Evolutionary conservation across 2,113 vertebrate genomes (phyloP).

Genomic region (Lophura nycthemera): DNA sequence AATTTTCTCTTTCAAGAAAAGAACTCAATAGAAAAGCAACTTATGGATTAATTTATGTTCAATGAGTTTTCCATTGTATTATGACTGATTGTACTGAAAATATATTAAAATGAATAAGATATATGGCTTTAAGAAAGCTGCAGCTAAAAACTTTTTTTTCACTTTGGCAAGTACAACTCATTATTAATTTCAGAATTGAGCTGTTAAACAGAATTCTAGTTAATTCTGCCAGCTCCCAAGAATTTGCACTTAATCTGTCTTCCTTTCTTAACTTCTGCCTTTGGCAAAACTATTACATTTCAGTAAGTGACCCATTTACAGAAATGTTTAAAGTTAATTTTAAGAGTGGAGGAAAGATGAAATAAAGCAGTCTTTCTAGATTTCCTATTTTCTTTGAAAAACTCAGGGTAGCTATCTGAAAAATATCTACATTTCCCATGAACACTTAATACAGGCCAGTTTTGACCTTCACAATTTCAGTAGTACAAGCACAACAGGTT

Average conservation of each 20-base stretch:
- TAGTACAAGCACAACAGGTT: neutral
- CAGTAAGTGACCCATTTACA: conserved; percentile 31
- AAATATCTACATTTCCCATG: neutral
- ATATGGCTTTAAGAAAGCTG: conserved; percentile 17
- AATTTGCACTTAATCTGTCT: conserved; percentile 67
- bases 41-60: conserved; percentile 32
- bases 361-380: conserved; percentile 22
- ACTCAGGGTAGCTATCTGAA: neutral
- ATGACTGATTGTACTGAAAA: conserved; percentile 12
- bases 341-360: conserved; percentile 37
- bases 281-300: conserved; percentile 32
- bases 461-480: neutral
- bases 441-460: neutral
- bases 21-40: neutral
- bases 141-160: neutral
- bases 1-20: conserved; percentile 19
- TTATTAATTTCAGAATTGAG: conserved; percentile 68
- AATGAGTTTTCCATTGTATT: conserved; percentile 53
- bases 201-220: conserved; percentile 59
- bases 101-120: conserved; percentile 42
- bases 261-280: conserved; percentile 53
- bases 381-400: conserved; percentile 8
- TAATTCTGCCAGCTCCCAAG: conserved; percentile 59
- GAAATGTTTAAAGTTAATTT: conserved; percentile 45
- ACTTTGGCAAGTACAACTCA: conserved; percentile 6